These are phyloP conservation scores for Ramphastos sulfuratus DNA, from an alignment of 2,113 vertebrate genomes.

Conservation along the genomic window DNA sequence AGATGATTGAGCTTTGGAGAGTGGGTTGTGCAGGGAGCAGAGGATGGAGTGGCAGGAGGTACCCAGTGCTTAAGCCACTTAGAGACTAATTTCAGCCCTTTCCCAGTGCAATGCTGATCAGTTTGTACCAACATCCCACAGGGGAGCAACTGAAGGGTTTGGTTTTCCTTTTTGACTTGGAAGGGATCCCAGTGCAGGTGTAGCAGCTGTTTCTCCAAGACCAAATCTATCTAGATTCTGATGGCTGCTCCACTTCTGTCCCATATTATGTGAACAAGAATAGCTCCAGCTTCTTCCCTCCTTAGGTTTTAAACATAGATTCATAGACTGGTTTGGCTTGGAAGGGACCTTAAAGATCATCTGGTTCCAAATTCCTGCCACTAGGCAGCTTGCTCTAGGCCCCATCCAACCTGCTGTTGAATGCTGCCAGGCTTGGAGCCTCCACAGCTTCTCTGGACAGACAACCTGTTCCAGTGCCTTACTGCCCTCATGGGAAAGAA, in stretches of 20 bases:
- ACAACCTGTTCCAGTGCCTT: too few species aligned
- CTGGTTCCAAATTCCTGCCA: too few species aligned
- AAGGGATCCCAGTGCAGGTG: not conserved
- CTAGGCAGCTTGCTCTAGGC: too few species aligned
- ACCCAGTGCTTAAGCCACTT: rapidly evolving
- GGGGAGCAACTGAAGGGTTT: not conserved
- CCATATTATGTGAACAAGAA: not conserved
- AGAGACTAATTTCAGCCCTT: not conserved
- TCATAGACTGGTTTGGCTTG: too few species aligned
- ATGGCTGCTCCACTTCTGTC: not conserved
- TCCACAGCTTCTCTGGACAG: too few species aligned
- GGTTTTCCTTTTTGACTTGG: not conserved
- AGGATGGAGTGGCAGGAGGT: not conserved
- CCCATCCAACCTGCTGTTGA: too few species aligned
- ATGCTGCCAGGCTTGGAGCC: too few species aligned
- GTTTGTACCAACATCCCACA: not conserved
- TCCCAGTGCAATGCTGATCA: not conserved
- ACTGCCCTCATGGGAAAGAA: too few species aligned
- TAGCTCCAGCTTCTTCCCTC: not conserved
- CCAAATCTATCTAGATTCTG: not conserved
- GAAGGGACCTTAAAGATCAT: too few species aligned
- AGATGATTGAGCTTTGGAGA: not conserved
- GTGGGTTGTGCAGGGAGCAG: not conserved
- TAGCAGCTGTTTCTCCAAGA: not conserved
- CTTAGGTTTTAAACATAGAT: not conserved